Evolutionary conservation across 1,140 invertebrate species (phyloP).

Genomic region (Contarinia nasturtii): DNA sequence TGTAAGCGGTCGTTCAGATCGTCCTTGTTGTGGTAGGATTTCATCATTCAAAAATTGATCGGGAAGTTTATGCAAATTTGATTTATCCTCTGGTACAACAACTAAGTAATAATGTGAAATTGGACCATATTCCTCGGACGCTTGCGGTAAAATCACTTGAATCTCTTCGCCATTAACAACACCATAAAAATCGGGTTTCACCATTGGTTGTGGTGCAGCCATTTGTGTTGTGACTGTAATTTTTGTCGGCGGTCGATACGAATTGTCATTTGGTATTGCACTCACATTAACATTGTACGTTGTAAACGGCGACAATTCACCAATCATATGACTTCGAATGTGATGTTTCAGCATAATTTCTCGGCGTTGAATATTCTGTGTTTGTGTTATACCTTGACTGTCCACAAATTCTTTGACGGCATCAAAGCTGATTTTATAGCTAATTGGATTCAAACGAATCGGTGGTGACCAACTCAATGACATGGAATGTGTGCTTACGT

Average conservation of each 20-base stretch:
- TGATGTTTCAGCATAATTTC: constrained; percentile 51
- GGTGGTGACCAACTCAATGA: constrained; percentile 85
- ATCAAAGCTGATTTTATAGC: constrained; percentile 82
- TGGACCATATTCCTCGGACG: constrained; percentile 96
- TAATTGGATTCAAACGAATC: constrained; percentile 68
- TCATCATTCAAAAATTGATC: constrained; percentile 80
- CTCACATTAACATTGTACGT: constrained; percentile 90
- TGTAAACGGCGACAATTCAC: constrained; percentile 80
- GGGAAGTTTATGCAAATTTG: constrained; percentile 59
- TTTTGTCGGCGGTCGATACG: constrained; percentile 73
- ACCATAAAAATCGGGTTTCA: constrained; percentile 81
- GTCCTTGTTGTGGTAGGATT: constrained; percentile 43
- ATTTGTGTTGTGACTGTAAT: constrained; percentile 92
- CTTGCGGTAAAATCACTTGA: constrained; percentile 77
- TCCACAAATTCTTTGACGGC: constrained; percentile 91
- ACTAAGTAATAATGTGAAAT: constrained; percentile 94
- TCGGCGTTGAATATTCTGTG: constrained; percentile 54
- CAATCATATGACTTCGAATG: constrained; percentile 50
- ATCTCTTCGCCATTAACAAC: constrained; percentile 74
- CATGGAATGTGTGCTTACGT: constrained; percentile 78
- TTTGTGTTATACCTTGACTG: constrained; percentile 79
- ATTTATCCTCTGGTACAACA: constrained; percentile 79
- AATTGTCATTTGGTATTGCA: constrained; percentile 64
- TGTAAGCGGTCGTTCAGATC: constrained; percentile 45
- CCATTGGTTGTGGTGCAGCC: constrained; percentile 91